Evolutionary conservation across 2,797 vertebrate genomes (phyloP), one percentile per base, ranked within the genome.

Genomic region (Hozukius guyotensis): DNA sequence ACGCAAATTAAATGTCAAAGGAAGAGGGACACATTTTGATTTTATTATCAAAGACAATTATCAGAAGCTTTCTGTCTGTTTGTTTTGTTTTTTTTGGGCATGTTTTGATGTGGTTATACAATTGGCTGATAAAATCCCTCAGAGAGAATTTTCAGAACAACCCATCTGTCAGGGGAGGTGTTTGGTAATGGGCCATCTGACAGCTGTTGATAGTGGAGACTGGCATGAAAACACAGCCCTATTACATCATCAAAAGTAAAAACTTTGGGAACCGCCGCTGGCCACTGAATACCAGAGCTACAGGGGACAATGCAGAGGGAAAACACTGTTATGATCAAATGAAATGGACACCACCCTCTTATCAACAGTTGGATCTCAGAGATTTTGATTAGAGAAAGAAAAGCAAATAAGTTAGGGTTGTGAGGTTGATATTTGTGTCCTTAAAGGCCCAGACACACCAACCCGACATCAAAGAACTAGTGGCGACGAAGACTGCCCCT

Each of bases 131-230:
- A 81, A 63, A 83, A 80, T 53, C 52, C 64, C 57, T 80, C 27
- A 16, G 81, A 82, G 63, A 82, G 57, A 2, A 79, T 85, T 81
- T 89, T 53, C 63, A 74, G 72, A 75, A 38, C 56, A 71, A 76
- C 31, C 75, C 69, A 81, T 84, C 84, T 78, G 84, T 74, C 62
- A 49, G 13, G 63, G 49, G 42, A 53, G 12, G 8, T 82, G 66
- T 79, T 72, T 63, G 67, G 55, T 81, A 76, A 87, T n/a, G 4
- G 34, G 29, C 34, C 74, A 69, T 85, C 76, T 88, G 81, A 88
- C 77, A 80, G 57, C 77, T 88, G 72, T 83, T 84, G 64, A 55
- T 62, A 25, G 18, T 14, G 38, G 38, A 42, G 38, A 42, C 13
- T 11, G 34, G 25, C 22, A 62, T 29, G 32, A 76, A 82, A 90